These are phyloP conservation scores for Clusia tigrina DNA, from an alignment of 2,888 invertebrate genomes.

Conservation along the genomic window DNA sequence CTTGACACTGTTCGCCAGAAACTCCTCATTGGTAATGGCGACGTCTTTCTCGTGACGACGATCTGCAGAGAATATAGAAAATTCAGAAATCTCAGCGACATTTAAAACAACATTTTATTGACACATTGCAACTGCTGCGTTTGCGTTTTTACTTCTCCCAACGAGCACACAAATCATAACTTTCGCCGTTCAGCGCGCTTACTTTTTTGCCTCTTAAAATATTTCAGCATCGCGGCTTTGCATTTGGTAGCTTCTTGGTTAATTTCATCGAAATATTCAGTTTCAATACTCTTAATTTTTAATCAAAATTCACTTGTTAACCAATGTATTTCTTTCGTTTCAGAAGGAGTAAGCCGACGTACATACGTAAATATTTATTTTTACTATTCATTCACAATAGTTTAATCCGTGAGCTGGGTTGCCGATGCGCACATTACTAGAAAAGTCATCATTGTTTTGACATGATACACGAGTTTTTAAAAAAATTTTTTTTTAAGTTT, in stretches of 20 bases:
- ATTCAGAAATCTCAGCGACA: neutral
- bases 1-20: slow-evolving; percentile 40
- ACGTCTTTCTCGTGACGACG: slow-evolving; percentile 43
- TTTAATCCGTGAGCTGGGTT: too few species aligned
- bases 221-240: slow-evolving; percentile 49
- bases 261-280: too few species aligned
- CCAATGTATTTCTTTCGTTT: too few species aligned
- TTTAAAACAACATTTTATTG: slow-evolving; percentile 6
- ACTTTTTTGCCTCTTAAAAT: slow-evolving; percentile 57
- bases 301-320: too few species aligned
- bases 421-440: too few species aligned
- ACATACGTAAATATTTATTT: too few species aligned
- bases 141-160: slow-evolving; percentile 25
- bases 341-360: too few species aligned
- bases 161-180: slow-evolving; percentile 34
- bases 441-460: too few species aligned
- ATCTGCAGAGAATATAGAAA: slow-evolving; percentile 36
- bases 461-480: too few species aligned
- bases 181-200: slow-evolving; percentile 24
- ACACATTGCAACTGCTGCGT: neutral
- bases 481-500: too few species aligned
- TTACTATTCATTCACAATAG: too few species aligned
- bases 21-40: slow-evolving; percentile 36
- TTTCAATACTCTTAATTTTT: too few species aligned
- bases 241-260: neutral